These are phyloP conservation scores for Mythimna lalbum DNA, from an alignment of 2,888 invertebrate genomes.

Conservation along the genomic window DNA sequence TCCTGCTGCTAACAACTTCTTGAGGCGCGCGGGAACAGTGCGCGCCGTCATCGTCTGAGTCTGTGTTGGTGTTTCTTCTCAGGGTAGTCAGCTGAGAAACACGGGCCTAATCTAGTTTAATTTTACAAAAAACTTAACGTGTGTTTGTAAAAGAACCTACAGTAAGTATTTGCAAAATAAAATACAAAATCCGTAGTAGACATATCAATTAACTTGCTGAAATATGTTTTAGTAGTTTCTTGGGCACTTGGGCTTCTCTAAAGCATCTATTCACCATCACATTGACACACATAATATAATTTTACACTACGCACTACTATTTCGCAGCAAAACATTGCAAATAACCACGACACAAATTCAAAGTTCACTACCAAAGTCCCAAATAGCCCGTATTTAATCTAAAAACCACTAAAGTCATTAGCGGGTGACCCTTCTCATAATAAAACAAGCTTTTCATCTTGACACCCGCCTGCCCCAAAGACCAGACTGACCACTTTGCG, in stretches of 20 bases:
- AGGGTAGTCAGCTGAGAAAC: too few relatives aligned
- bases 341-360: conserved; percentile 10
- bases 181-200: too few relatives aligned
- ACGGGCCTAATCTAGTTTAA: too few relatives aligned
- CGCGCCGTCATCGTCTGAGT: too few relatives aligned
- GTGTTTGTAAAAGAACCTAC: too few relatives aligned
- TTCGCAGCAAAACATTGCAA: neutral
- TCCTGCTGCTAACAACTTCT: too few relatives aligned
- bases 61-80: too few relatives aligned
- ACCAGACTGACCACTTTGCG: conserved; percentile 62
- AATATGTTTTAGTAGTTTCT: neutral
- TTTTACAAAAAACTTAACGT: too few relatives aligned
- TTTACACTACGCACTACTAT: too few relatives aligned
- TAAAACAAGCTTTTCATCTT: conserved; percentile 83
- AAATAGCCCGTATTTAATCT: conserved; percentile 64
- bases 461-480: conserved; percentile 81
- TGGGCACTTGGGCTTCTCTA: too few relatives aligned
- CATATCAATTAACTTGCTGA: neutral
- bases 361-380: conserved; percentile 19
- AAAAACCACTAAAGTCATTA: conserved; percentile 83
- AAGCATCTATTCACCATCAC: neutral
- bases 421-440: conserved; percentile 83
- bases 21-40: too few relatives aligned
- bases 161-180: too few relatives aligned
- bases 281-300: neutral